These are phyloP conservation scores for Melospiza georgiana DNA, from an alignment of 2,113 vertebrate species.

Conservation along the genomic window DNA sequence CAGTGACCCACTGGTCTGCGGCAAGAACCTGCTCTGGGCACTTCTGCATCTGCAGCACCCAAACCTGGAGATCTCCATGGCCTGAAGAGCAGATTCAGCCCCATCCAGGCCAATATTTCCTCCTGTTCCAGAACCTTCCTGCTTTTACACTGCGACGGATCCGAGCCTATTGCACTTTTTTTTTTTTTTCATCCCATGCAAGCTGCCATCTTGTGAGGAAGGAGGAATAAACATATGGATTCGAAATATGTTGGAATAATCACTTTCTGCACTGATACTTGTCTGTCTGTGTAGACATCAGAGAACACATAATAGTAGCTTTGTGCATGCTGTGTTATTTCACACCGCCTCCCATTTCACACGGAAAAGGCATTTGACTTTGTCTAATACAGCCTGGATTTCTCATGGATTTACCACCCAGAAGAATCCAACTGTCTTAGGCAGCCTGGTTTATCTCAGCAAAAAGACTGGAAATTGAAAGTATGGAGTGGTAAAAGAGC, in stretches of 20 bases:
- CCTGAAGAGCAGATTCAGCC: not conserved
- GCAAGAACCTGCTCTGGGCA: not conserved
- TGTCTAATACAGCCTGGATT: conserved; percentile 33
- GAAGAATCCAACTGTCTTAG: not conserved
- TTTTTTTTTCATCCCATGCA: conserved; percentile 1
- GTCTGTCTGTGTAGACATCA: conserved; percentile 61
- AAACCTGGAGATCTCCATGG: accelerated
- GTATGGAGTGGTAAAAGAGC: not conserved
- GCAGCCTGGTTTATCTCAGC: not conserved
- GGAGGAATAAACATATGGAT: conserved; percentile 67
- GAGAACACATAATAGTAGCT: conserved; percentile 60
- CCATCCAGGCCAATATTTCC: not conserved
- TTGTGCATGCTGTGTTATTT: conserved; percentile 54
- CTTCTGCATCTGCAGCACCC: not conserved
- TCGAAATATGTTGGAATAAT: conserved; percentile 66
- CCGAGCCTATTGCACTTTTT: conserved; percentile 7
- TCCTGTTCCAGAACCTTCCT: not conserved
- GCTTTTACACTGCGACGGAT: not conserved
- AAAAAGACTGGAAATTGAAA: not conserved
- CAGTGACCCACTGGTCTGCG: not conserved
- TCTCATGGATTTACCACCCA: conserved; percentile 16
- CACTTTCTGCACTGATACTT: conserved; percentile 53
- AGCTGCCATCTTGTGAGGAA: conserved; percentile 63
- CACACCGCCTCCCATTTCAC: conserved; percentile 58
- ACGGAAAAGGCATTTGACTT: conserved; percentile 57